Base-by-base conservation (phyloP, 1,140 invertebrate species). In the Scaptomyza graminum region DNA sequence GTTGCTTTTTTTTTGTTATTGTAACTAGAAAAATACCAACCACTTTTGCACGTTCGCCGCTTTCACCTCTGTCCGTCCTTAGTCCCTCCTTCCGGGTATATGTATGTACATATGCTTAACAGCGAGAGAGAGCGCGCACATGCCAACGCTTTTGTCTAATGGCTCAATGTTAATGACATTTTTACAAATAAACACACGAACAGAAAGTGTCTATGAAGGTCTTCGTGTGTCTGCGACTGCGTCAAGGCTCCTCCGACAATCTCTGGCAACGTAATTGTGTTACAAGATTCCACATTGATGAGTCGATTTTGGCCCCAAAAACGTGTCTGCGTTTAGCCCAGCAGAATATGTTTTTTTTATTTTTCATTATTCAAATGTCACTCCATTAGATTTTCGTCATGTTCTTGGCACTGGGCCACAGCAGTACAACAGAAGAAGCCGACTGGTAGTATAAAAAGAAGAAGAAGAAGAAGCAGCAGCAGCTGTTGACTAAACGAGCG, bases 271-370 rank as follows among this genome's bases (percentile, higher is more conserved):
- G 69, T 78, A 69, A 87, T 78, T 85, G 81, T 85, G 74, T 81
- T 85, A 85, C 78, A 87, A 87, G 82, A 82, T 82, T 69, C 74
- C 70, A 66, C 78, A 64, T 82, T 78, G 74, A 87, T 82, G 82
- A 85, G 66, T 87, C 60, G 62, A 46, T 67, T 55, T 57, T 55
- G 51, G 46, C 18, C 52, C 22, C 11, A 37, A 34, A 34, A 39
- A 15, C 41, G 13, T 25, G 47, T 54, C 50, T 39, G 50, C 34
- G 51, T 55, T 22, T 7, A n/a, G n/a, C 28, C 18, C 15, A 50
- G 44, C 49, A 28, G 2, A 12, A 37, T 0, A 5, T 28, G 2
- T 28, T 31, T 31, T 31, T 31, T 31, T 31, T 31, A n/a, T n/a
- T 79, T 60, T 67, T 55, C 63, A 63, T 82, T 63, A 65, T 61